These are phyloP conservation scores for Hippopotamus amphibius DNA, from an alignment of 2,113 vertebrate species.

Conservation along the genomic window DNA sequence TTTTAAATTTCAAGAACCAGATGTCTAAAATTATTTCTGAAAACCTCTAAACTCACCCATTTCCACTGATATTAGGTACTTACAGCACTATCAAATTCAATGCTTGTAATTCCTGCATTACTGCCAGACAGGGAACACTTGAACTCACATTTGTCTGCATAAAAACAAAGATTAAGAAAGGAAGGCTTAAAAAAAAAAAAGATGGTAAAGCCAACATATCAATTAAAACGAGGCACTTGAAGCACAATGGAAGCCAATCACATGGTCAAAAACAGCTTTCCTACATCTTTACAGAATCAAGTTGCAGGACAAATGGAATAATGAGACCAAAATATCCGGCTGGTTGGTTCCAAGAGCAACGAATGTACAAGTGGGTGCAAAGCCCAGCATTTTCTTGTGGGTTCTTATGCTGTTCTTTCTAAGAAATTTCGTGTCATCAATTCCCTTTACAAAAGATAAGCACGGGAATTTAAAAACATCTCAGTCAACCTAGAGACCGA, in stretches of 20 bases:
- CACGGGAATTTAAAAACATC: not conserved
- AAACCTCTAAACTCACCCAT: not conserved
- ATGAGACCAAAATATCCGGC: fast-evolving
- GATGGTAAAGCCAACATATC: not conserved
- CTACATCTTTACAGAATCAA: not conserved
- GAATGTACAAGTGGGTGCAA: fast-evolving
- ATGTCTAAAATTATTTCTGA: not conserved
- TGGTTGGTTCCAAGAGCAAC: not conserved
- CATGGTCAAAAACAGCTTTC: not conserved
- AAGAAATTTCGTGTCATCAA: not conserved
- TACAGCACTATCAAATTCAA: constrained; percentile 97
- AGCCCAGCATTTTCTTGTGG: not conserved
- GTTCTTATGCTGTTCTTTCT: not conserved
- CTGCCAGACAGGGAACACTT: constrained; percentile 96
- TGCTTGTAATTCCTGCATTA: constrained; percentile 98
- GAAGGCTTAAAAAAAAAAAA: not conserved
- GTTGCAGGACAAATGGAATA: not conserved
- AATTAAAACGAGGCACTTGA: not conserved
- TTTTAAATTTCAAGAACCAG: not conserved
- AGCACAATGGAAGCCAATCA: not conserved
- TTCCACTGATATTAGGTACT: constrained; percentile 82
- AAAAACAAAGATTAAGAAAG: constrained; percentile 63
- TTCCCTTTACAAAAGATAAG: not conserved
- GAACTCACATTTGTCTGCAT: constrained; percentile 93
- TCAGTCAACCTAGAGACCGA: not conserved